These are phyloP conservation scores for Ectemnius lituratus DNA, from an alignment of 2,888 invertebrate species.

Conservation along the genomic window DNA sequence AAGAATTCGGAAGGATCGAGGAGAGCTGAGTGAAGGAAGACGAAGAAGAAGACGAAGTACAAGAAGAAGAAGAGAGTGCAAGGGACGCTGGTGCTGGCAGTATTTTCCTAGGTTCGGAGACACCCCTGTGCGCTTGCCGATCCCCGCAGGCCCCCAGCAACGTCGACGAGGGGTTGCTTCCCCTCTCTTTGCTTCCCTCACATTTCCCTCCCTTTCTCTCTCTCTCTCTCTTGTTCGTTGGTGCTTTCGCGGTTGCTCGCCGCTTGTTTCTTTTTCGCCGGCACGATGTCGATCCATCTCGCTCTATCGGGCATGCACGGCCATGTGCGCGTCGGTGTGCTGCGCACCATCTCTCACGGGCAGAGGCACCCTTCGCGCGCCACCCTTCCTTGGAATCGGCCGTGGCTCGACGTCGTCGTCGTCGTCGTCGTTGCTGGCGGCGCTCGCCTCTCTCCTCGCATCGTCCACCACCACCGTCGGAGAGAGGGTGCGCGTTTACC, in stretches of 20 bases:
- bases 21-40: neutral
- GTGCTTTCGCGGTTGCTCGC: too few relatives aligned
- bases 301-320: constrained; percentile 27
- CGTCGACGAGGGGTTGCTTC: constrained; percentile 50
- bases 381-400: constrained; percentile 13
- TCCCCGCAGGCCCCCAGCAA: constrained; percentile 54
- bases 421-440: neutral
- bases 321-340: constrained; percentile 50
- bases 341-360: constrained; percentile 27
- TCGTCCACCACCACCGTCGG: constrained; percentile 18
- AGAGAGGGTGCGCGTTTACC: constrained; percentile 44
- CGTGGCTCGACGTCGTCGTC: too few relatives aligned
- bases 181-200: constrained; percentile 24
- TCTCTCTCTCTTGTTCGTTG: neutral
- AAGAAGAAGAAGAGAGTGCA: neutral
- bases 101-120: constrained; percentile 59
- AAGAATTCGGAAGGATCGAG: constrained; percentile 11
- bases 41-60: neutral
- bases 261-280: constrained; percentile 10
- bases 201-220: constrained; percentile 29
- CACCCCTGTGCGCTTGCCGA: constrained; percentile 34
- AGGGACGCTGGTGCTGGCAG: constrained; percentile 34
- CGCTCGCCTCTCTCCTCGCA: neutral
- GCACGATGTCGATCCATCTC: constrained; percentile 3
- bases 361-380: neutral